Percentiles rank a stretch among this genome's conserved stretches.
Conservation (phyloP, 37 sponge, comb jelly and placozoan genomes). For the Halichondria panicea region DNA sequence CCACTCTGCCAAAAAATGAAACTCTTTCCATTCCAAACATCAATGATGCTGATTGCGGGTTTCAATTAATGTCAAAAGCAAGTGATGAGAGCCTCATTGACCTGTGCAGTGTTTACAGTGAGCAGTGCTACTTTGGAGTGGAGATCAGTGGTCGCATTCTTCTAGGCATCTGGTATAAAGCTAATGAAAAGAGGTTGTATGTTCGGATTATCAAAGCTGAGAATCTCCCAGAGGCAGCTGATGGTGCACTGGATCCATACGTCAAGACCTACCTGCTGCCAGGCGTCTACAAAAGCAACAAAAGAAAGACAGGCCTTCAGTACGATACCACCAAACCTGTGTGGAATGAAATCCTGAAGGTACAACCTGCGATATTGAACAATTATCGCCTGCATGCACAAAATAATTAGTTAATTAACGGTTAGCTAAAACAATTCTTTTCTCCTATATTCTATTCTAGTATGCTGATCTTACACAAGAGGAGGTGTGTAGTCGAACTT, state of each 20-base stretch:
- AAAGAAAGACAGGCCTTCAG: slow-evolving; percentile 49
- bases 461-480: neutral
- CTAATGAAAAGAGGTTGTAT: slow-evolving; percentile 8
- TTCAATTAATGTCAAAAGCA: neutral
- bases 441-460: neutral
- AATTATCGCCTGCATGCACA: neutral
- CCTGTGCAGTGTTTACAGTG: slow-evolving; percentile 47
- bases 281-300: slow-evolving; percentile 42
- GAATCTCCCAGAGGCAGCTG: slow-evolving; percentile 19
- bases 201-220: slow-evolving; percentile 36
- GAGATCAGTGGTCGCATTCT: slow-evolving; percentile 40
- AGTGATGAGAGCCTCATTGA: slow-evolving; percentile 1
- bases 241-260: slow-evolving; percentile 47
- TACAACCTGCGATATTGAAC: neutral
- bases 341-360: slow-evolving; percentile 51
- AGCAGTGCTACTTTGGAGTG: slow-evolving; percentile 19
- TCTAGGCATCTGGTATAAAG: slow-evolving; percentile 46
- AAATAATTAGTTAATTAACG: neutral
- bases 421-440: neutral
- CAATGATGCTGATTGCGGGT: neutral
- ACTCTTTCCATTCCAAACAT: neutral
- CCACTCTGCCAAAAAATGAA: neutral
- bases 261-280: slow-evolving; percentile 72
- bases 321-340: slow-evolving; percentile 34
- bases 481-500: slow-evolving; percentile 12